Evolutionary conservation across 2,888 invertebrate species (phyloP).

Genomic region (Leucoptera coffeella): DNA sequence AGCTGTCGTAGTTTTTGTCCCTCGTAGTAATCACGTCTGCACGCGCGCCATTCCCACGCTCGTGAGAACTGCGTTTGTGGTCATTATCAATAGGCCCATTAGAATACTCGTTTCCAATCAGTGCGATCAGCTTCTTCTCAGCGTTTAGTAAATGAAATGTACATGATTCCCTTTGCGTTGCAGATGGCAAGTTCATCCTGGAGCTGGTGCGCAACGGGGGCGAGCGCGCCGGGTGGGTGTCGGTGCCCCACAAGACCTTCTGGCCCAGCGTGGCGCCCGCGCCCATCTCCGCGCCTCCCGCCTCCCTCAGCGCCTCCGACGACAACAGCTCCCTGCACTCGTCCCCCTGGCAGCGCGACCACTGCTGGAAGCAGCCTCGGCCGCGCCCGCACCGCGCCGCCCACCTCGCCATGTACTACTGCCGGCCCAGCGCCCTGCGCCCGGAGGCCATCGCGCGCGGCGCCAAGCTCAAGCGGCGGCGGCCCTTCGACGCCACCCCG

Average conservation of each 20-base stretch:
- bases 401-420: slow-evolving; percentile 67
- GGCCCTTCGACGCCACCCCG: slow-evolving; percentile 54
- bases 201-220: slow-evolving; percentile 66
- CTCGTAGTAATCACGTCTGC: too few species aligned
- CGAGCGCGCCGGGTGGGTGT: slow-evolving; percentile 82
- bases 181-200: slow-evolving; percentile 87
- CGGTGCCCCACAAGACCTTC: slow-evolving; percentile 82
- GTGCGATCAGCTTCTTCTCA: too few species aligned
- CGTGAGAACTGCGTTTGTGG: too few species aligned
- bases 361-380: slow-evolving; percentile 79
- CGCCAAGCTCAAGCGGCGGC: slow-evolving; percentile 55
- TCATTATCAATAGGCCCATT: too few species aligned
- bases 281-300: slow-evolving; percentile 49
- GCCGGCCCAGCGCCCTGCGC: slow-evolving; percentile 49
- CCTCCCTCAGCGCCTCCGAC: slow-evolving; percentile 54
- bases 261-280: slow-evolving; percentile 75
- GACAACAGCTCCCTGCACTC: slow-evolving; percentile 88
- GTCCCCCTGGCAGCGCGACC: slow-evolving; percentile 86
- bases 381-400: slow-evolving; percentile 69
- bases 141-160: too few species aligned
- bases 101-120: too few species aligned
- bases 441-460: slow-evolving; percentile 30
- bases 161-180: slow-evolving; percentile 11
- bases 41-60: too few species aligned
- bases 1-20: too few species aligned